These are phyloP conservation scores for Salminus brasiliensis DNA, from an alignment of 2,113 vertebrate genomes.

Conservation along the genomic window DNA sequence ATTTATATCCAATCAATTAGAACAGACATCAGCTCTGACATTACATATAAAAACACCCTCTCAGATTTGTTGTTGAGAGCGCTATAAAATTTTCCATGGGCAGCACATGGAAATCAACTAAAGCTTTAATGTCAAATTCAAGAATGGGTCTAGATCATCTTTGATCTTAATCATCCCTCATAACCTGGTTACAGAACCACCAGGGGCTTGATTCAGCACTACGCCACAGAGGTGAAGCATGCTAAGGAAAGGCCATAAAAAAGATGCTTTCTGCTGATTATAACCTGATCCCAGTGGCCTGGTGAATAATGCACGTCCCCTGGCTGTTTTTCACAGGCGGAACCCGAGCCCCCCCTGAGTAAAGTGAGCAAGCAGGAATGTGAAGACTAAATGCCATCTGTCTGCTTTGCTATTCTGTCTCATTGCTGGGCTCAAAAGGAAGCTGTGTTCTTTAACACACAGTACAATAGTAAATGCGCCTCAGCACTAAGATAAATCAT, in stretches of 20 bases:
- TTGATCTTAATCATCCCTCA: background rate
- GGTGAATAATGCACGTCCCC: conserved; percentile 86
- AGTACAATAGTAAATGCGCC: conserved; percentile 56
- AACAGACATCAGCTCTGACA: background rate
- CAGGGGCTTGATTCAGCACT: conserved; percentile 30
- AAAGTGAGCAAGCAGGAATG: conserved; percentile 71
- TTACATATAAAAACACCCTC: too few relatives aligned
- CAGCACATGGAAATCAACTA: background rate
- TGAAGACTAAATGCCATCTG: conserved; percentile 61
- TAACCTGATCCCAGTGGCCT: conserved; percentile 76
- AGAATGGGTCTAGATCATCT: background rate
- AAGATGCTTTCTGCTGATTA: conserved; percentile 71
- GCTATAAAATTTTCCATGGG: background rate
- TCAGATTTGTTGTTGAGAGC: background rate
- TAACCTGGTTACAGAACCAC: background rate
- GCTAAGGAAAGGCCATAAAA: conserved; percentile 60
- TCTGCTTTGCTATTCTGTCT: conserved; percentile 58
- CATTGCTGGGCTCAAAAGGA: conserved; percentile 50
- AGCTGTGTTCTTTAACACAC: conserved; percentile 60
- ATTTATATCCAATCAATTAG: too few relatives aligned
- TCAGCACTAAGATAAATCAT: conserved; percentile 48
- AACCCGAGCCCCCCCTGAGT: conserved; percentile 80
- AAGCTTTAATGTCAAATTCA: too few relatives aligned
- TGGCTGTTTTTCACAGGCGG: conserved; percentile 78
- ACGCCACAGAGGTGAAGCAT: conserved; percentile 12